phyloP scores from a whole-genome alignment of 37 sponge, comb jelly and placozoan genomes.

The Cladorhizidae sp. region DNA sequence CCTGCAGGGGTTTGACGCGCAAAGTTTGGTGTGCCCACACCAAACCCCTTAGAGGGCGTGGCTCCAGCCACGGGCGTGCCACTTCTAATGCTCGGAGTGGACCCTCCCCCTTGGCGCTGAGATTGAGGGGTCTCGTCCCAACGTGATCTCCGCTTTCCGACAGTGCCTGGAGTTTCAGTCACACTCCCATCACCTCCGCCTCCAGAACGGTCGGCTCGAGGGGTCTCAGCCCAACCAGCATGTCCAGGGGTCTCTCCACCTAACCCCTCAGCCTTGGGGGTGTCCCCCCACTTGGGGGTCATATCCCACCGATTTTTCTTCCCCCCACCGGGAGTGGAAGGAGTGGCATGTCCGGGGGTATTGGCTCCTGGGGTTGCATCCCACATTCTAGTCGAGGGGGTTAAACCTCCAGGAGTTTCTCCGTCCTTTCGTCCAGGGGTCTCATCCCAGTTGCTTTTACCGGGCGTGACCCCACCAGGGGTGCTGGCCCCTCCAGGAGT shows the following conservation, averaged over 20 bases:
- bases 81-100: constrained; percentile 13
- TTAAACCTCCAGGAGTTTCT: constrained; percentile 78
- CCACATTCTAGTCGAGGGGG: constrained; percentile 78
- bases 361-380: constrained; percentile 89
- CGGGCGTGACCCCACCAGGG: constrained; percentile 63
- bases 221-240: constrained; percentile 93
- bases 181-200: constrained; percentile 28
- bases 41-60: constrained; percentile 50
- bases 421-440: constrained; percentile 92
- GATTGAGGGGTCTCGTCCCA: constrained; percentile 97
- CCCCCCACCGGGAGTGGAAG: constrained; percentile 3
- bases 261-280: constrained; percentile 79
- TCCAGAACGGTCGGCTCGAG: constrained; percentile 73
- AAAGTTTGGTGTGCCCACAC: constrained; percentile 64
- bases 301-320: constrained; percentile 87
- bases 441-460: constrained; percentile 89
- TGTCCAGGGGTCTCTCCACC: constrained; percentile 88
- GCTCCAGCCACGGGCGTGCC: constrained; percentile 47
- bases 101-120: constrained; percentile 55
- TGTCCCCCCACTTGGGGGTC: constrained; percentile 93
- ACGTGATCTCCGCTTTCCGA: constrained; percentile 79
- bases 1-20: constrained; percentile 66
- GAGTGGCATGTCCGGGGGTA: constrained; percentile 80
- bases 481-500: constrained; percentile 35
- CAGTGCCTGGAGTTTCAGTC: constrained; percentile 76